Evolutionary conservation across 2,113 vertebrate genomes (phyloP), one percentile per base, ranked within the genome.

Genomic region (Scomber scombrus): DNA sequence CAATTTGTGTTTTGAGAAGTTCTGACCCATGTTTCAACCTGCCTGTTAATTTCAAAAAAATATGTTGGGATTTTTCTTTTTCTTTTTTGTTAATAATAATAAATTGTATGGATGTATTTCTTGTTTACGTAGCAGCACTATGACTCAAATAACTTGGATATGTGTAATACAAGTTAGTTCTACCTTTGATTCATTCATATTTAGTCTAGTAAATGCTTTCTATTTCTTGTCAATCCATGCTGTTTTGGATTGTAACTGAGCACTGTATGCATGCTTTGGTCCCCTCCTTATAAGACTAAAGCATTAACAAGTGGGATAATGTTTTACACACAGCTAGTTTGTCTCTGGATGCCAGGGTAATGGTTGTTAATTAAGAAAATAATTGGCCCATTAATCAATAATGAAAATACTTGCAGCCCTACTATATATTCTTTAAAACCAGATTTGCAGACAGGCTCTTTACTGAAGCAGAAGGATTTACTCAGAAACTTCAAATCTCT

Each of bases 401-500:
- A 40, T 40, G 34, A 40, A 40, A 40, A 40, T 40, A 40, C 31
- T 34, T 34, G 31, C 34, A 40, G 34, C 34, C 8, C 8, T 40
- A 40, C 34, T 40, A 7, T 40, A 40, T 40, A 21, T 26, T 49
- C 10, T 70, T 70, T 57, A 45, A 69, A 74, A 46, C 10, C 64
- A 66, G 16, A 12, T 29, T 45, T 64, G 51, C 45, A 21, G 61
- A 69, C 57, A 47, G 51, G 34, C 23, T 47, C 50, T 67, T 46
- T 43, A 23, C 11, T 61, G 56, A 68, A 52, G 34, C 11, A 47
- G 0, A 52, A 19, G 16, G 21, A 66, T 54, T 66, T 45, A 46
- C 18, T 67, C 64, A 47, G 9, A 63, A 75, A 57, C 9, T 49
- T 46, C 51, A 64, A 63, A 52, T 40, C 63, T 56, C 26, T 15